Percentiles rank a stretch among this genome's conserved stretches.
Evolutionary conservation across 2,797 vertebrate genomes (phyloP).

Genomic region (Lepilemur septentrionalis): DNA sequence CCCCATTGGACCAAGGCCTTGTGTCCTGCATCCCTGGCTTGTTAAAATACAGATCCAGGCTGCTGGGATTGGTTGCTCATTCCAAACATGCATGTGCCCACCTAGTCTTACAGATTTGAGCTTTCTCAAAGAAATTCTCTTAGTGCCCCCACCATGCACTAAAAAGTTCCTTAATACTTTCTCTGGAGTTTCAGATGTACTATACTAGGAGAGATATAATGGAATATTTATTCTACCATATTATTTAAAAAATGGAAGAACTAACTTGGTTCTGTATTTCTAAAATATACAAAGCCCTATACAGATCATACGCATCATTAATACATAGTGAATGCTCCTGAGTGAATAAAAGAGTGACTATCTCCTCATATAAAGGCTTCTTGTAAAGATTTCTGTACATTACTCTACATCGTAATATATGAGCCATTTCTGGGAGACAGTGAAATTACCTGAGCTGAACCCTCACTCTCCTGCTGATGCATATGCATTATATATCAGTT

Average conservation of each 20-base stretch:
- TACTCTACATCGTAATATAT: not conserved
- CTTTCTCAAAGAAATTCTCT: constrained; percentile 20
- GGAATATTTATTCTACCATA: not conserved
- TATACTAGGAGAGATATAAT: not conserved
- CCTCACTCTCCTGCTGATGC: not conserved
- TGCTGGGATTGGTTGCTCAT: not conserved
- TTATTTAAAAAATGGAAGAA: not conserved
- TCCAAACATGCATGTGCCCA: not conserved
- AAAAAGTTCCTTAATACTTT: not conserved
- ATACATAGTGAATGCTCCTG: not conserved
- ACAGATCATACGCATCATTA: not conserved
- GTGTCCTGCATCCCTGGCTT: not conserved
- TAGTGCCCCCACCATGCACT: not conserved
- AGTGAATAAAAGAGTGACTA: not conserved
- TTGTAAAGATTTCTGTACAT: constrained; percentile 6
- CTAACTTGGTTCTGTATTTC: not conserved
- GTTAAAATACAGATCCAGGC: not conserved
- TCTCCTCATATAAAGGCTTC: constrained; percentile 31
- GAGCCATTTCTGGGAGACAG: not conserved
- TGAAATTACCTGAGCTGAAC: not conserved
- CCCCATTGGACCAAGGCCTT: not conserved
- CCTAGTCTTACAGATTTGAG: not conserved
- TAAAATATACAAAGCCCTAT: not conserved
- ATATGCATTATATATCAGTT: constrained; percentile 51
- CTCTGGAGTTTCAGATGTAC: not conserved